Evolutionary conservation across 2,888 invertebrate genomes (phyloP), one percentile per base, ranked within the genome.

Genomic region (Cinara cedri): DNA sequence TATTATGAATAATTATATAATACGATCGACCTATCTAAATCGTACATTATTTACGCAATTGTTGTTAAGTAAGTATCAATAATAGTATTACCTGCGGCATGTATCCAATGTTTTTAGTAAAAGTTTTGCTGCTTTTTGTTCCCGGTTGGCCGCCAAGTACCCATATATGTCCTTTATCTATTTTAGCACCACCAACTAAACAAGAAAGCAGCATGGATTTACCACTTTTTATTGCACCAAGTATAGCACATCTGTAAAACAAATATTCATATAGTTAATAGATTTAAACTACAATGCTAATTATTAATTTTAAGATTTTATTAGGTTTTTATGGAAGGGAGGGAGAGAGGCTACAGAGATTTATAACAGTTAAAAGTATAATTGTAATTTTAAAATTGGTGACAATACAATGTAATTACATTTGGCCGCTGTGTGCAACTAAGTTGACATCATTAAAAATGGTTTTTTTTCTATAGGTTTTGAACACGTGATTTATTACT

Each of bases 171-270:
- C 76, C 76, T 68, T 57, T 68, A 21, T 78, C 76, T 4, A 78
- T 13, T 26, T 60, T 24, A 34, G 60, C 21, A n/a, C 68, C 21
- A 14, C 76, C 76, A 24, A 78, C 60, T 66, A 78, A 10, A 70
- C 76, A 78, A 68, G 76, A 76, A 13, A 78, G 76, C 9, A 78
- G 66, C 57, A 16, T 68, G 11, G 76, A 78, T 60, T 78, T 78
- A 13, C 76, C 76, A n/a, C 60, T 70, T 6, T 78, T 24, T 2
- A 34, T 55, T 21, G 34, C 57, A 60, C 76, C 76, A 60, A 68
- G 68, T 68, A 78, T 21, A 60, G 68, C 66, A 11, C 55, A 76
- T 62, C 75, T 76, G 24, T n/a, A 42, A 34, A 34, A 34, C 34
- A 34, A 34, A 34, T 34, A 34, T 34, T 34, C 6, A 6, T 34